phyloP scores from a whole-genome alignment of 1,140 invertebrate genomes.

The Pachypsylla venusta region DNA sequence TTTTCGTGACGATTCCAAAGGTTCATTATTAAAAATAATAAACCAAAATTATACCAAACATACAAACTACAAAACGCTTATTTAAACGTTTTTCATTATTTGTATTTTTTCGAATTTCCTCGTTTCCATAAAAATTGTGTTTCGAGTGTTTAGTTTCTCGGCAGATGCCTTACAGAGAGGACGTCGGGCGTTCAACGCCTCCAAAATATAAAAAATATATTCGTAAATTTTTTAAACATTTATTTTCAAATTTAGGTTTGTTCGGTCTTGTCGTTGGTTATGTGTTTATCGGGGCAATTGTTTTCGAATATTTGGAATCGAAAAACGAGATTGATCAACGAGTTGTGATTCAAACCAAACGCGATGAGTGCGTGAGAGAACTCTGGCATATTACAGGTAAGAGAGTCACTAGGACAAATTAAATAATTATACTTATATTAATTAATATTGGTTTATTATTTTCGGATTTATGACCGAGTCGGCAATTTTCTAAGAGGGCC shows the following conservation, averaged over 20 bases:
- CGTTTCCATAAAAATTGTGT: background rate
- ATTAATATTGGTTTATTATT: no score
- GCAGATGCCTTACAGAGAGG: background rate
- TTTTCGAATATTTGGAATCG: slow-evolving; percentile 32
- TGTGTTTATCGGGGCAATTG: slow-evolving; percentile 30
- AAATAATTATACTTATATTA: no score
- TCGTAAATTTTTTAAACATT: slow-evolving; percentile 16
- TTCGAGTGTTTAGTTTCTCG: background rate
- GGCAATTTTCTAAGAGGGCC: no score
- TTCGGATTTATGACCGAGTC: no score
- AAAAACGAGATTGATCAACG: slow-evolving; percentile 30
- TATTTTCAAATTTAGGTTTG: slow-evolving; percentile 27
- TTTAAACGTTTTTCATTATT: no score
- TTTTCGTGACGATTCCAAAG: no score
- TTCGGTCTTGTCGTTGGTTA: slow-evolving; percentile 30
- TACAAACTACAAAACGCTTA: no score
- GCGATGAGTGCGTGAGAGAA: slow-evolving; percentile 31
- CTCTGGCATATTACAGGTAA: slow-evolving; percentile 34
- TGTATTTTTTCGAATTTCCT: background rate
- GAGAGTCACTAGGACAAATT: no score
- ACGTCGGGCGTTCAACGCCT: background rate
- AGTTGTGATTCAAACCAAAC: slow-evolving; percentile 28
- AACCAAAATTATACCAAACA: no score
- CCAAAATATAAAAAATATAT: slow-evolving; percentile 12
- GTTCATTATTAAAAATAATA: no score